phyloP scores from a whole-genome alignment of 2,797 vertebrate genomes.

The Hapalemur alaotrensis region DNA sequence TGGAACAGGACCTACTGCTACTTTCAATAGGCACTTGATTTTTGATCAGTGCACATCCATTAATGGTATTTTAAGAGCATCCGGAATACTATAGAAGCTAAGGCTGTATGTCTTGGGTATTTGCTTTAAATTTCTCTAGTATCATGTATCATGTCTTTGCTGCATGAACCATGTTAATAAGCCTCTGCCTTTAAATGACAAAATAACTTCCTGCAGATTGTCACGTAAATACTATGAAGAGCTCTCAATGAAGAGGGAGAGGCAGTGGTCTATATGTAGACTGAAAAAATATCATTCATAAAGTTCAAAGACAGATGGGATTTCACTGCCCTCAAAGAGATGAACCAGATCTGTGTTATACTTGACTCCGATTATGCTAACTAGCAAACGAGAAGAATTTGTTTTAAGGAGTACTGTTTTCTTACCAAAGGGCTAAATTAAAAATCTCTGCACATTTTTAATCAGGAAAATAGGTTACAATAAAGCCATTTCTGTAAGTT shows the following conservation, averaged over 20 bases:
- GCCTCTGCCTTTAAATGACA: neutral
- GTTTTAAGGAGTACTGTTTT: conserved; percentile 5
- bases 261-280: neutral
- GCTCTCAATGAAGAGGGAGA: neutral
- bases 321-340: conserved; percentile 21
- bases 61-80: neutral
- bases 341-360: neutral
- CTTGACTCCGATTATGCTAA: conserved; percentile 12
- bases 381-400: conserved; percentile 19
- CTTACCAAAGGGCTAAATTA: conserved; percentile 16
- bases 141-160: neutral
- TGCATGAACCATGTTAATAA: neutral
- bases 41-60: neutral
- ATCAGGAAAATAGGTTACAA: neutral
- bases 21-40: neutral
- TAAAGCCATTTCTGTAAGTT: neutral
- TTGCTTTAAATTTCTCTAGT: neutral
- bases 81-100: neutral
- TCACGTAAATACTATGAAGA: neutral
- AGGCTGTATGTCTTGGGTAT: neutral
- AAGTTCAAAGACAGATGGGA: conserved; percentile 46
- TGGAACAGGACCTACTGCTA: neutral
- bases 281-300: neutral
- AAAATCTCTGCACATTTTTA: neutral
- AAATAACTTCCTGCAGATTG: neutral